Base-by-base conservation (phyloP, 2,888 invertebrate species). In the Heliconius sara region DNA sequence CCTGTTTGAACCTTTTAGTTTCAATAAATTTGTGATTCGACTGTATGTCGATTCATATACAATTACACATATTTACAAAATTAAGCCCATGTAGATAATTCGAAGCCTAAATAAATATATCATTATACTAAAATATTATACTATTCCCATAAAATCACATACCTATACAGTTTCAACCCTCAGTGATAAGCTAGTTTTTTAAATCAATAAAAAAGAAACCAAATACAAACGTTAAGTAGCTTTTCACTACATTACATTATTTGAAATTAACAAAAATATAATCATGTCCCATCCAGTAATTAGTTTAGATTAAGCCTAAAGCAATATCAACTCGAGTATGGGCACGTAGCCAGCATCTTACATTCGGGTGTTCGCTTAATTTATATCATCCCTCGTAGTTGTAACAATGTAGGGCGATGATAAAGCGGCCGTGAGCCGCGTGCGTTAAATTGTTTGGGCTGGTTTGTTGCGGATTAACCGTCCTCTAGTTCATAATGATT, bases 321-420 rank as follows among this genome's bases (percentile, higher is more conserved):
- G 22, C 22, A n/a, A 57, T 60, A 73, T 60, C 52, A 73, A 73
- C 43, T 47, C 10, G 25, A 66, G 30, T 75, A 65, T 80, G 78
- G 81, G 81, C 82, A 88, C 87, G 88, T 87, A 90, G 92, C 93
- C 94, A 93, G 91, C 90, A 86, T 92, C 93, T 93, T 93, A 93
- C 93, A 92, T 88, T 88, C 83, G 84, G 85, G 85, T 88, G 88
- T 87, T 89, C 89, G 88, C 90, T 65, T 75, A 92, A 93, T 93
- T 93, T 93, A 94, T 90, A 90, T 87, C 87, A 83, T 83, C 87
- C 89, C 88, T 84, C 87, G 90, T 88, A 88, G 89, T 84, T 87
- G 90, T 88, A 88, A 89, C 90, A 91, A 90, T 89, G 86, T 84
- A 88, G 88, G 87, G 87, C 87, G 86, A 89, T 89, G 91, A 91